Evolutionary conservation across 2,888 invertebrate genomes (phyloP).

Genomic region (Teinopalpus imperialis): DNA sequence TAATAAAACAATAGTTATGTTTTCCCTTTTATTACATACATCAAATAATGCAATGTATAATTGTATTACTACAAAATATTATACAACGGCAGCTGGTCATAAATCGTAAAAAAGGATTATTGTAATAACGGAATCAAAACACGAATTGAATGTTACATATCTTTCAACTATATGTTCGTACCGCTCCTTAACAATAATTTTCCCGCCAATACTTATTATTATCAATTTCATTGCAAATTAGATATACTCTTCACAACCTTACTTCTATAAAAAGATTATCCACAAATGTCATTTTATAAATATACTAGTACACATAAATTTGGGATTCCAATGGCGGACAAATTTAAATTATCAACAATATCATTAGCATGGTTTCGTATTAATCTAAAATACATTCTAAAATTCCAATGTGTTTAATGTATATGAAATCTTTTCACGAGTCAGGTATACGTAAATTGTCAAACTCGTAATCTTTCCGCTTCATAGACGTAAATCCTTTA

Average conservation of each 20-base stretch:
- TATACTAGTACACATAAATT: too few species aligned
- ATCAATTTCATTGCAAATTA: slow-evolving; percentile 19
- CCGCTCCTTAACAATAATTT: slow-evolving; percentile 3
- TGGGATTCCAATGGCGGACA: too few species aligned
- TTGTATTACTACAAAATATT: slow-evolving; percentile 44
- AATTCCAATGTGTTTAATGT: too few species aligned
- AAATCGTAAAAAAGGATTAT: slow-evolving; percentile 13
- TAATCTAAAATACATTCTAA: too few species aligned
- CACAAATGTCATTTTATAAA: background rate
- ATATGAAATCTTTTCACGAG: too few species aligned
- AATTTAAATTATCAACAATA: too few species aligned
- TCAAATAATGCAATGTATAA: slow-evolving; percentile 58
- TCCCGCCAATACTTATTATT: slow-evolving; percentile 2
- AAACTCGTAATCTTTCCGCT: too few species aligned
- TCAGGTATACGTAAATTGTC: too few species aligned
- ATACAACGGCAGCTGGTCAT: slow-evolving; percentile 7
- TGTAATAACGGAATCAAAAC: background rate
- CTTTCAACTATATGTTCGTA: slow-evolving; percentile 2
- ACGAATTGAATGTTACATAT: background rate
- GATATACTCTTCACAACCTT: slow-evolving; percentile 25
- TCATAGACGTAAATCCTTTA: too few species aligned
- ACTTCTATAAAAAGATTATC: slow-evolving; percentile 3
- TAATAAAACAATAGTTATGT: slow-evolving; percentile 30
- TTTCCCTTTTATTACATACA: slow-evolving; percentile 58
- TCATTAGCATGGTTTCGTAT: too few species aligned